A percentile compares a stretch with the other conserved stretches of the same genome.
phyloP scores from a whole-genome alignment of 2,888 invertebrate genomes.

The Lysandra coridon region DNA sequence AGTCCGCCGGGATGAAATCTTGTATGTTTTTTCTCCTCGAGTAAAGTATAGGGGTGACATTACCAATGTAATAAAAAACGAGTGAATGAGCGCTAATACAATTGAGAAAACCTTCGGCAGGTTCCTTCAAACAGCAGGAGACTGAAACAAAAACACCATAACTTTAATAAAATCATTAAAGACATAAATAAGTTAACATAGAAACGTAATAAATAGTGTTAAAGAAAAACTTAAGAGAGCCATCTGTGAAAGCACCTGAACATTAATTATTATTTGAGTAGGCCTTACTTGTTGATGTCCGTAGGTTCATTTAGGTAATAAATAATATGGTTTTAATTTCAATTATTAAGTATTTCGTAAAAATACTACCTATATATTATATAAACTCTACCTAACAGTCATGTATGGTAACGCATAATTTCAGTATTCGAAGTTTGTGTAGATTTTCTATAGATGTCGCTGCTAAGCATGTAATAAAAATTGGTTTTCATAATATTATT shows the following conservation, averaged over 20 bases:
- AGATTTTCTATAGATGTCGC: not conserved
- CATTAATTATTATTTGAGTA: not conserved
- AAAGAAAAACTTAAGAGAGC: not conserved
- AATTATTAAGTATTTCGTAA: too few relatives aligned
- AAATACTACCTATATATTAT: too few relatives aligned
- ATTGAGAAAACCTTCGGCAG: slow-evolving; percentile 93
- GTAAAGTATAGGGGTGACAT: slow-evolving; percentile 66
- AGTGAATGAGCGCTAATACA: slow-evolving; percentile 92
- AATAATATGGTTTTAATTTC: too few relatives aligned
- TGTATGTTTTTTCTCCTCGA: slow-evolving; percentile 84
- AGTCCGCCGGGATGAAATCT: slow-evolving; percentile 90
- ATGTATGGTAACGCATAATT: too few relatives aligned
- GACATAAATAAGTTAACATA: not conserved
- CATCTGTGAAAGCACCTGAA: not conserved
- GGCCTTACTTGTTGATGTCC: too few relatives aligned
- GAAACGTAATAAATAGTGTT: too few relatives aligned
- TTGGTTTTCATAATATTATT: not conserved
- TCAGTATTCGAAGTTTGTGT: too few relatives aligned
- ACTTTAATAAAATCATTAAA: not conserved
- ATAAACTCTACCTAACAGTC: too few relatives aligned
- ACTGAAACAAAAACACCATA: slow-evolving; percentile 37
- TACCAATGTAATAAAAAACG: slow-evolving; percentile 82
- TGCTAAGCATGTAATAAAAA: not conserved
- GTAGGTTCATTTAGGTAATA: too few relatives aligned
- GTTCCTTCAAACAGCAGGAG: slow-evolving; percentile 67